phyloP scores from a whole-genome alignment of 2,113 vertebrate genomes.

The Eulacestoma nigropectus region DNA sequence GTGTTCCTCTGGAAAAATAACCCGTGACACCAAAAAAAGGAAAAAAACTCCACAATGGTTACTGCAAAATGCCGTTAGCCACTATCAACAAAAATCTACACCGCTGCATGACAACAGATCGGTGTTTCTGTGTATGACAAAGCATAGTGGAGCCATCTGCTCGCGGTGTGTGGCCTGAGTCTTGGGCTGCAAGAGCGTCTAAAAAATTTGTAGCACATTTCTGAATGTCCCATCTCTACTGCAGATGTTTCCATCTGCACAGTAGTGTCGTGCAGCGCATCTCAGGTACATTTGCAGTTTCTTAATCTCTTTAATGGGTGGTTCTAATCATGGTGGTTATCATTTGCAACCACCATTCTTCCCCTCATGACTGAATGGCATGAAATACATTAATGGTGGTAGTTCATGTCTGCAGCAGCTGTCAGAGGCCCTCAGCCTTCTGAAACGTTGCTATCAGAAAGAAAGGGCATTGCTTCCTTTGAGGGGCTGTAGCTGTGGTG shows the following conservation, averaged over 20 bases:
- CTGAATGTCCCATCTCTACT: background rate
- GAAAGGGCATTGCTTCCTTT: background rate
- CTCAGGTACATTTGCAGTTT: background rate
- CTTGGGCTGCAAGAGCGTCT: background rate
- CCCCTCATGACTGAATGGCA: background rate
- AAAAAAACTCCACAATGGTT: background rate
- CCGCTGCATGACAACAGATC: background rate
- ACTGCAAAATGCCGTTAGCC: background rate
- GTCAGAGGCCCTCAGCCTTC: background rate
- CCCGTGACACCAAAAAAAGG: background rate
- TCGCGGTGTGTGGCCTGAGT: background rate
- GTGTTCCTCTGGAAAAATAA: background rate
- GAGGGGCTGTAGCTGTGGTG: background rate
- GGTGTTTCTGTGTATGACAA: background rate
- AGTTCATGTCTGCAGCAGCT: background rate
- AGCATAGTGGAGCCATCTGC: slow-evolving; percentile 20
- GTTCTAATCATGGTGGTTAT: background rate
- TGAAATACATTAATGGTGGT: background rate
- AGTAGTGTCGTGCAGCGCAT: background rate
- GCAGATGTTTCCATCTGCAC: background rate
- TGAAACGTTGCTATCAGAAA: background rate
- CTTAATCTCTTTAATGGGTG: background rate
- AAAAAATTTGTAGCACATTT: background rate
- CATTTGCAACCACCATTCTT: background rate
- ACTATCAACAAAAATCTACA: background rate